Conservation (phyloP, 2,888 invertebrate genomes). For the Rotaria socialis region DNA sequence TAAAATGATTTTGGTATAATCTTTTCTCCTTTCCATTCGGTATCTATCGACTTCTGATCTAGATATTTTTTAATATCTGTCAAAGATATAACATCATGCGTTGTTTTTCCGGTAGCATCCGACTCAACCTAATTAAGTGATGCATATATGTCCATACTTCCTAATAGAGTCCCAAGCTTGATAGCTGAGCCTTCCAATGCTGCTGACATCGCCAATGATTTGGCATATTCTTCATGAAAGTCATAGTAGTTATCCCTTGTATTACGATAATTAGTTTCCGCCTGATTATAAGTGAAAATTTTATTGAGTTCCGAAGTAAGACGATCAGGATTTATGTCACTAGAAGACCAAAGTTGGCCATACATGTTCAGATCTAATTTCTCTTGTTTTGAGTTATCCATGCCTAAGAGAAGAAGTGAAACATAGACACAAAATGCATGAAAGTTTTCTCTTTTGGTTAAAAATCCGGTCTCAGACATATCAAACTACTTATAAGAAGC, state of each 20-base stretch:
- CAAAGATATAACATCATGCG: background rate
- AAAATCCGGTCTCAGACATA: background rate
- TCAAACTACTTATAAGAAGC: background rate
- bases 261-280: background rate
- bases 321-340: background rate
- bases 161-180: background rate
- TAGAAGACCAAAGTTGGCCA: background rate
- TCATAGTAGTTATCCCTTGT: background rate
- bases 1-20: constrained; percentile 1
- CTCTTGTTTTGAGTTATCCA: background rate
- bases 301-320: background rate
- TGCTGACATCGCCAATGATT: background rate
- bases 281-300: background rate
- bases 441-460: background rate
- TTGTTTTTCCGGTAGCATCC: background rate
- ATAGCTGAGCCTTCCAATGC: background rate
- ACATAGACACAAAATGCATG: background rate
- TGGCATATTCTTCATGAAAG: background rate
- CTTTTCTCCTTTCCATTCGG: background rate
- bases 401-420: background rate
- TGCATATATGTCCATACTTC: background rate
- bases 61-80: background rate
- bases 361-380: background rate
- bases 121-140: background rate
- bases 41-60: background rate